Base-by-base conservation (phyloP, 2,113 vertebrate genomes). In the Platysternon megacephalum region DNA sequence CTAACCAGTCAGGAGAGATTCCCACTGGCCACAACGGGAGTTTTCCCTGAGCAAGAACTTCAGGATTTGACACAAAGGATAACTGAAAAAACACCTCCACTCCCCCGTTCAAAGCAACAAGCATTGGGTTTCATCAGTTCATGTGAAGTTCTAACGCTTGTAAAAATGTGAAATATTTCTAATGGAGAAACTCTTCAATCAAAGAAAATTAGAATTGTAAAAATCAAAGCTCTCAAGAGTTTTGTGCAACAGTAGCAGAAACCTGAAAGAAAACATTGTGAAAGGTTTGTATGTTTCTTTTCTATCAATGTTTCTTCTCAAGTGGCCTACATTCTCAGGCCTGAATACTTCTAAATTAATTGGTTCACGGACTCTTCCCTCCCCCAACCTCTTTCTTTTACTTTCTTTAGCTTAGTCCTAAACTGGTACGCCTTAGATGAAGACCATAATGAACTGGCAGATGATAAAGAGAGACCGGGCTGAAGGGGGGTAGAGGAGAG, bases 291-390 rank as follows among this genome's bases (percentile, higher is more conserved):
- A 97, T 97, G 96, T 97, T 98, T 94, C 89, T 83, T 93, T 93
- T 90, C 95, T 94, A 88, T 12, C 8, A 90, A 85, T 44, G 2
- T 89, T 96, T 95, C 95, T 96, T 91, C 96, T 97, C 94, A 94
- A 97, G 97, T 97, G 92, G 91, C 93, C 93, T 93, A 94, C 90
- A 94, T 96, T 97, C 97, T 97, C 95, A 96, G 84, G 89, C 92
- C 92, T 94, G 92, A 96, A 97, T 95, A 97, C 96, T 95, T 98
- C 98, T 97, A 98, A 98, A 98, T 98, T 99, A 99, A 99, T 99
- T 99, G 98, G 98, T 97, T 97, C 96, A 97, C 97, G 28, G 96
- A 92, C 96, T 97, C 97, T 97, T 94, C 87, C 94, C 94, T 93
- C n/a, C 93, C 88, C 84, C 28, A 11, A 5, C 74, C 81, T 84